Evolutionary conservation across 2,797 vertebrate genomes (phyloP).

Genomic region (Trichosurus vulpecula): DNA sequence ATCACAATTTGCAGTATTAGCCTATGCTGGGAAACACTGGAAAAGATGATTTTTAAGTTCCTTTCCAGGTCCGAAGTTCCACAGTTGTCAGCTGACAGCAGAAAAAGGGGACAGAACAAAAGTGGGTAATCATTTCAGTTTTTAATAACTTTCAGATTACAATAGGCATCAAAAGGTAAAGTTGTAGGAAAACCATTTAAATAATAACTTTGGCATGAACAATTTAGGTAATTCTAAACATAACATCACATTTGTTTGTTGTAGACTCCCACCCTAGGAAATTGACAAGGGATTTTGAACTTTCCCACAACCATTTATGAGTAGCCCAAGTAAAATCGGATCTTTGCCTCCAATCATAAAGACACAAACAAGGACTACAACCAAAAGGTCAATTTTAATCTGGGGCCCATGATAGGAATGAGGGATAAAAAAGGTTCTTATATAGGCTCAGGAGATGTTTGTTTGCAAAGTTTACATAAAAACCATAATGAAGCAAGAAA

Average conservation of each 20-base stretch:
- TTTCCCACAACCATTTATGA: not conserved
- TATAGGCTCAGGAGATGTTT: not conserved
- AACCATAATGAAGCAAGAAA: not conserved
- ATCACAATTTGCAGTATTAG: not conserved
- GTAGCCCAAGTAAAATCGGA: not conserved
- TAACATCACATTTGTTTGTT: not conserved
- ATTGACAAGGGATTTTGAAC: not conserved
- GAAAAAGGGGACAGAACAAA: not conserved
- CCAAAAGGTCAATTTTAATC: not conserved
- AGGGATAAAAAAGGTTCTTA: not conserved
- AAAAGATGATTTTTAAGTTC: not conserved
- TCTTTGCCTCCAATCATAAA: not conserved
- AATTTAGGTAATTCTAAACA: not conserved
- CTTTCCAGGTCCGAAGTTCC: not conserved
- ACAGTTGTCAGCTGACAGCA: not conserved
- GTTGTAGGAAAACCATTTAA: not conserved
- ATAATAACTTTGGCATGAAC: not conserved
- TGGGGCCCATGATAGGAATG: not conserved
- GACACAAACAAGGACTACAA: not conserved
- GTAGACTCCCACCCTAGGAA: not conserved
- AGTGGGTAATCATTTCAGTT: not conserved
- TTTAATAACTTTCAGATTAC: not conserved
- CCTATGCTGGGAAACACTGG: not conserved
- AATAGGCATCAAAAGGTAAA: not conserved
- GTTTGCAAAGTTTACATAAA: not conserved